Conservation (phyloP, 2,888 invertebrate genomes). For the Eupithecia abbreviata region DNA sequence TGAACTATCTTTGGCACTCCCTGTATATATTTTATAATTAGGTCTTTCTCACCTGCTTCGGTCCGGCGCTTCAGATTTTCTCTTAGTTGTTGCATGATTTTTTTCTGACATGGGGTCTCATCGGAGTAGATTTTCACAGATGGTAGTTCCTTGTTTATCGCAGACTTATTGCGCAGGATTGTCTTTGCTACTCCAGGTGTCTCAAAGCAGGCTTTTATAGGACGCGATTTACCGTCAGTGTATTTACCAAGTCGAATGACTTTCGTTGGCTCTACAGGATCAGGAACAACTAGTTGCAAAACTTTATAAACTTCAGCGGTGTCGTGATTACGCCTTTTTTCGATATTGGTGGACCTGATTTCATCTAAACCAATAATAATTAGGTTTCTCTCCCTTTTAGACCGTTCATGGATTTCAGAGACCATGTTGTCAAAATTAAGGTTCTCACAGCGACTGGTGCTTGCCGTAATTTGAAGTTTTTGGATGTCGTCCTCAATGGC, state of each 20-base stretch:
- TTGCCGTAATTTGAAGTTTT: neutral
- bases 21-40: neutral
- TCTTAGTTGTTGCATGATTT: neutral
- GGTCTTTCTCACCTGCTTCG: neutral
- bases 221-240: neutral
- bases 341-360: no score
- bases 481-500: neutral
- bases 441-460: neutral
- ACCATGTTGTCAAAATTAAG: neutral
- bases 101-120: neutral
- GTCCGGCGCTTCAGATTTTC: slow-evolving; percentile 1
- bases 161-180: neutral
- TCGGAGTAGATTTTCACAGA: neutral
- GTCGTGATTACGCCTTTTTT: no score
- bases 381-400: no score
- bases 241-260: neutral
- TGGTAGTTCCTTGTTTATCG: neutral
- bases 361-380: no score
- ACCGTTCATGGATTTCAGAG: no score
- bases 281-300: neutral
- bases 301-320: no score
- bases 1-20: neutral
- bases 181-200: neutral
- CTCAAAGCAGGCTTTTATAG: slow-evolving; percentile 1
- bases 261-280: neutral